Conservation (phyloP, 2,888 invertebrate species). For the Trachelus tabidus region DNA sequence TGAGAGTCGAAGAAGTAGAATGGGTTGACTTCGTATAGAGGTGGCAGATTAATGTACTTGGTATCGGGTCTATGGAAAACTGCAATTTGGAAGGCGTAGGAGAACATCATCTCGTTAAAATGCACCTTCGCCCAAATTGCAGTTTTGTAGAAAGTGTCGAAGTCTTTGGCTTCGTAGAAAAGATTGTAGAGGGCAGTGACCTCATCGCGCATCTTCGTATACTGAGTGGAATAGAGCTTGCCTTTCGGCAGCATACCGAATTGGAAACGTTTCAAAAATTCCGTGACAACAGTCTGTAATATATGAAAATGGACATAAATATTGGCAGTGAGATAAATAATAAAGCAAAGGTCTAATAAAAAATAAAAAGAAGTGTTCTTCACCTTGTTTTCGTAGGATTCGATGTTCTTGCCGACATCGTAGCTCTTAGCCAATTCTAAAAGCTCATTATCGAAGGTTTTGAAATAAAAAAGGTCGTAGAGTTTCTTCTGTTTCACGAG, state of each 20-base stretch:
- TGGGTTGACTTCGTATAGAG: slow-evolving; percentile 80
- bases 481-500: slow-evolving; percentile 61
- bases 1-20: slow-evolving; percentile 77
- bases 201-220: slow-evolving; percentile 73
- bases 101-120: slow-evolving; percentile 77
- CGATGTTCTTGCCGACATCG: slow-evolving; percentile 51
- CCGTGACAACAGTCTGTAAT: slow-evolving; percentile 49
- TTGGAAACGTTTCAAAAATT: slow-evolving; percentile 49
- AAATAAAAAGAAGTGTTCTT: too few relatives aligned
- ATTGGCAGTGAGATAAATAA: too few relatives aligned
- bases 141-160: slow-evolving; percentile 77
- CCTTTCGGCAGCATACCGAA: slow-evolving; percentile 70
- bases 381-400: slow-evolving; percentile 56
- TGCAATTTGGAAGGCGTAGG: slow-evolving; percentile 75
- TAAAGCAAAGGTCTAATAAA: too few relatives aligned
- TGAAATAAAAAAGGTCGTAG: slow-evolving; percentile 50
- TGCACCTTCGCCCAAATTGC: slow-evolving; percentile 76
- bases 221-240: slow-evolving; percentile 75
- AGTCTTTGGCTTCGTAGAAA: slow-evolving; percentile 79
- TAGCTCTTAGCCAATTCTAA: slow-evolving; percentile 53
- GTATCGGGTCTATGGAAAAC: slow-evolving; percentile 75
- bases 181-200: slow-evolving; percentile 75
- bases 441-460: slow-evolving; percentile 43
- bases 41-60: slow-evolving; percentile 75
- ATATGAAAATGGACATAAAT: neutral